These are phyloP conservation scores for Perognathus longimembris DNA, from an alignment of 2,113 vertebrate species.

Conservation along the genomic window DNA sequence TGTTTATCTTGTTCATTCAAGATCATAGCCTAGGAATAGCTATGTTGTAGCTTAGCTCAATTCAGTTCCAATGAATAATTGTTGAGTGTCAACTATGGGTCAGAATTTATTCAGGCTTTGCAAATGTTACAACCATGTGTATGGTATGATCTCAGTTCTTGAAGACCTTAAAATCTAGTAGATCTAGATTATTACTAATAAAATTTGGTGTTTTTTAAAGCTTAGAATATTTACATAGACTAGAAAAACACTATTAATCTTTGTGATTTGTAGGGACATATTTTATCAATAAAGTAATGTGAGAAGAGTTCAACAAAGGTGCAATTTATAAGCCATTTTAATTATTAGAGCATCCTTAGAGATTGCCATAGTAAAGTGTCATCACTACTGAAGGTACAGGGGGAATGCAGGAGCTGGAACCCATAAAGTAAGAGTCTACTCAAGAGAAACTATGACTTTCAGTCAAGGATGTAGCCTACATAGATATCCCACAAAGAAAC, in stretches of 20 bases:
- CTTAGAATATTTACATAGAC: neutral
- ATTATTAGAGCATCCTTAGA: slow-evolving; percentile 9
- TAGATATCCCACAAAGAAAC: slow-evolving; percentile 7
- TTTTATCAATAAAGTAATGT: slow-evolving; percentile 38
- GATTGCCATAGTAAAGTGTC: slow-evolving; percentile 10
- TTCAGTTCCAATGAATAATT: slow-evolving; percentile 57
- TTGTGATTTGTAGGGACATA: slow-evolving; percentile 48
- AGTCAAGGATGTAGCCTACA: slow-evolving; percentile 7
- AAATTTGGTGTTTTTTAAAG: slow-evolving; percentile 31
- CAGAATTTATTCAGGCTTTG: slow-evolving; percentile 17
- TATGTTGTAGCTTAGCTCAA: slow-evolving; percentile 59
- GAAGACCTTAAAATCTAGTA: slow-evolving; percentile 30
- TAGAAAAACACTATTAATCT: slow-evolving; percentile 43
- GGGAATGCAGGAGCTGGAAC: slow-evolving; percentile 28
- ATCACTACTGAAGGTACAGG: slow-evolving; percentile 4
- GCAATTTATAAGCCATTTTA: slow-evolving; percentile 53
- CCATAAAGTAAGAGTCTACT: slow-evolving; percentile 18
- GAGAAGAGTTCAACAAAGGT: slow-evolving; percentile 47
- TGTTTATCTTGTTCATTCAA: slow-evolving; percentile 75
- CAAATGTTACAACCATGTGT: slow-evolving; percentile 5
- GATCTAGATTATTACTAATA: slow-evolving; percentile 19
- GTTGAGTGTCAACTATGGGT: slow-evolving; percentile 4
- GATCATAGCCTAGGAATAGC: slow-evolving; percentile 62
- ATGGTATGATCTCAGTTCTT: slow-evolving; percentile 32
- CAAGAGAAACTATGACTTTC: slow-evolving; percentile 60